Conservation (phyloP, 2,797 vertebrate genomes). For the Zonotrichia albicollis region DNA sequence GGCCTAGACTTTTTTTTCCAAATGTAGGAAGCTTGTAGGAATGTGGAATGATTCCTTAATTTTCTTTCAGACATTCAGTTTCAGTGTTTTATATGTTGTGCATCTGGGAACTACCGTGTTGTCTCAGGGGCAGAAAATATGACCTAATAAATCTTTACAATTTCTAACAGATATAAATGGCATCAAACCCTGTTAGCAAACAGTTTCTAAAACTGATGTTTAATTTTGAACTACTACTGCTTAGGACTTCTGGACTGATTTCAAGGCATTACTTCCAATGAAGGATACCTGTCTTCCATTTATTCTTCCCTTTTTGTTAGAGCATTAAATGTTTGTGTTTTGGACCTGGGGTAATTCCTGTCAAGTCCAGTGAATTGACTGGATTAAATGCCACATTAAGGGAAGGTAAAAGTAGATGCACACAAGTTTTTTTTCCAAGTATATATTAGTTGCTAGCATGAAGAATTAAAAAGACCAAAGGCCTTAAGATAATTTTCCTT, state of each 20-base stretch:
- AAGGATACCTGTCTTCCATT: background rate
- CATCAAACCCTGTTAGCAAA: background rate
- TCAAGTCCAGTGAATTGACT: background rate
- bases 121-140: background rate
- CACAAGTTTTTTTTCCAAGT: background rate
- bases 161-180: background rate
- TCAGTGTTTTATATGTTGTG: background rate
- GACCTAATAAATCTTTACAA: background rate
- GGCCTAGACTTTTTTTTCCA: background rate
- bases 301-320: background rate
- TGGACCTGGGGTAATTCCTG: background rate
- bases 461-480: background rate
- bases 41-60: rapidly evolving
- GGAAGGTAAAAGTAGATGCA: background rate
- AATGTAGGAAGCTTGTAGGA: background rate
- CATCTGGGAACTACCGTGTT: background rate
- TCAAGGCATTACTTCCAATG: background rate
- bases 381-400: background rate
- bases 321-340: background rate
- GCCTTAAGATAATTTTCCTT: background rate
- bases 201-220: background rate
- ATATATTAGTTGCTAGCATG: background rate
- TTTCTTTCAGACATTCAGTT: background rate
- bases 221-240: background rate
- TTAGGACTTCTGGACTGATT: background rate